Evolutionary conservation across 2,888 invertebrate genomes (phyloP), one percentile per base, ranked within the genome.

Genomic region (Achlya flavicornis): DNA sequence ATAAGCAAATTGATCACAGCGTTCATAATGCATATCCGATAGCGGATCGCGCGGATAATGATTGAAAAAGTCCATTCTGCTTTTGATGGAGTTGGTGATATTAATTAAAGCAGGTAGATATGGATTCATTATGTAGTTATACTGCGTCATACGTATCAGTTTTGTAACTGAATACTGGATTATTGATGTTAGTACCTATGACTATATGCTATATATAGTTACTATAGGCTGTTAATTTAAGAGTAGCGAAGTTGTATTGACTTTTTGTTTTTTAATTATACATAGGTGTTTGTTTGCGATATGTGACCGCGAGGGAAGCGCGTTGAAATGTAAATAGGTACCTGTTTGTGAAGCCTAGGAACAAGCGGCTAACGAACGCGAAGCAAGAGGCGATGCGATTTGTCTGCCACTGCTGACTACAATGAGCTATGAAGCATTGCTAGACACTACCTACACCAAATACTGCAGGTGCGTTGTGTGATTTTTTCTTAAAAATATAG

Each of bases 1-100:
- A 91, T 91, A 90, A 91, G 90, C 90, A 87, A 90, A 90, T 91
- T 89, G 89, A 91, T 91, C 88, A 83, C 84, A 83, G 80, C 81
- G 82, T 84, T 84, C 83, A 84, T 83, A 85, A 88, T 87, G 84
- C 84, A 85, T 82, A 88, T 87, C 86, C 85, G 85, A 87, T 86
- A 79, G 77, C 79, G 76, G 75, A 75, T 76, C 74, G 75, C 75
- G 72, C 72, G 73, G 72, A 74, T 62, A 33, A 60, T 70, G 70
- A 73, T 77, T 75, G 75, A 72, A 74, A 77, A 75, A 71, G 67
- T 62, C 32, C 61, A 69, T 53, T 72, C 69, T 64, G 63, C 68
- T 69, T 72, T 77, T 67, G 66, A 66, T 75, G 70, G 74, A 63
- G 71, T 65, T 74, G 72, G 67, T 62, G 68, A 60, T 33, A 60